Conservation (phyloP, 1,140 invertebrate genomes). For the Eumaeus atala region DNA sequence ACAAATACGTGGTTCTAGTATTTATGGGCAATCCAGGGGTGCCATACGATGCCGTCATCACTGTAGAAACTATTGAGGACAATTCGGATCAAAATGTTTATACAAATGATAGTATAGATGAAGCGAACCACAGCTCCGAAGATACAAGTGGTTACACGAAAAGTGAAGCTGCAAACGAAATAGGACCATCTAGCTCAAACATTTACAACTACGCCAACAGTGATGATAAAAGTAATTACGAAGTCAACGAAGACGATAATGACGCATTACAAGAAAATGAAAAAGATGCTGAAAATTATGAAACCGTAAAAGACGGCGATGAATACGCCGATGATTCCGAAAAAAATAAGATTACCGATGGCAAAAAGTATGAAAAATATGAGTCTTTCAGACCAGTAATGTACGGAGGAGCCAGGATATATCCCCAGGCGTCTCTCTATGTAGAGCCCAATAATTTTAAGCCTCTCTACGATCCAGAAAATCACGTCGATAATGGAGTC, state of each 20-base stretch:
- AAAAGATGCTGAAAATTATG: constrained; percentile 10
- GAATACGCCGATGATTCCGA: constrained; percentile 8
- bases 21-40: constrained; percentile 49
- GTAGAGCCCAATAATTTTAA: constrained; percentile 25
- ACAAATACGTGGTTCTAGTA: constrained; percentile 55
- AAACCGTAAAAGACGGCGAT: constrained; percentile 1
- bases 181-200: constrained; percentile 29
- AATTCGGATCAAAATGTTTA: constrained; percentile 16
- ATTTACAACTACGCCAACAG: constrained; percentile 28
- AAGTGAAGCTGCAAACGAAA: constrained; percentile 4
- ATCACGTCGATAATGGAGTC: constrained; percentile 22
- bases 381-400: constrained; percentile 35
- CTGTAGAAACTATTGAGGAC: constrained; percentile 42
- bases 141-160: constrained; percentile 28
- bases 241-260: background rate
- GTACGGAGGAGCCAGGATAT: constrained; percentile 35
- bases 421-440: constrained; percentile 37
- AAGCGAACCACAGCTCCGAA: constrained; percentile 41
- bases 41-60: constrained; percentile 54
- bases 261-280: background rate
- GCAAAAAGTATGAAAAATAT: constrained; percentile 30
- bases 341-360: constrained; percentile 4
- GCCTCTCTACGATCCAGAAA: constrained; percentile 28
- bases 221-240: constrained; percentile 19
- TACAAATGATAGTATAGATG: constrained; percentile 20